Evolutionary conservation across 2,113 vertebrate genomes (phyloP).

Genomic region (Toxotes chatareus): DNA sequence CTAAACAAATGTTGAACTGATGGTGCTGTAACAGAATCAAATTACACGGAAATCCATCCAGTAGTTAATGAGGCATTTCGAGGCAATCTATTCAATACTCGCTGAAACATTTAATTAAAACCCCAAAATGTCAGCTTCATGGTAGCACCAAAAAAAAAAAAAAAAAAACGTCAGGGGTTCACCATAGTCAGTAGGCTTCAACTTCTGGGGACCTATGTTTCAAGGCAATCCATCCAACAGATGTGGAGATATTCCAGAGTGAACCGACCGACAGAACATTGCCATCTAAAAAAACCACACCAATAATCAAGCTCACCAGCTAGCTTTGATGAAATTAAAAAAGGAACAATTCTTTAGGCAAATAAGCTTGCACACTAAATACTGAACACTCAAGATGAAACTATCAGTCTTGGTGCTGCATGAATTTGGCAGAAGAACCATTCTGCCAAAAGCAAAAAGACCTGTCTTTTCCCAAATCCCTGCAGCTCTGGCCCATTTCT

Average conservation of each 20-base stretch:
- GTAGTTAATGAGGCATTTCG: not conserved
- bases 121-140: no score
- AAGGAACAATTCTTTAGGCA: not conserved
- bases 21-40: no score
- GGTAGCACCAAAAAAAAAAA: not conserved
- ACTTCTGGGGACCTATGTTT: not conserved
- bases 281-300: not conserved
- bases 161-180: not conserved
- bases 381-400: slow-evolving; percentile 1
- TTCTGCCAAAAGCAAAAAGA: not conserved
- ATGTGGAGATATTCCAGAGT: not conserved
- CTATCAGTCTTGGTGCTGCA: not conserved
- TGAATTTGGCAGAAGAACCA: slow-evolving; percentile 4
- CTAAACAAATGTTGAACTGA: no score
- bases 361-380: not conserved
- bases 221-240: not conserved
- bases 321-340: not conserved
- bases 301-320: not conserved
- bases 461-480: slow-evolving; percentile 2
- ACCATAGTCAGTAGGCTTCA: not conserved
- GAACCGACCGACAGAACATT: not conserved
- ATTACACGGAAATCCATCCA: not conserved
- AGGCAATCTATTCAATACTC: no score
- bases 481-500: not conserved
- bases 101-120: not conserved